phyloP scores from a whole-genome alignment of 2,888 invertebrate genomes.

The Elysia crispata region DNA sequence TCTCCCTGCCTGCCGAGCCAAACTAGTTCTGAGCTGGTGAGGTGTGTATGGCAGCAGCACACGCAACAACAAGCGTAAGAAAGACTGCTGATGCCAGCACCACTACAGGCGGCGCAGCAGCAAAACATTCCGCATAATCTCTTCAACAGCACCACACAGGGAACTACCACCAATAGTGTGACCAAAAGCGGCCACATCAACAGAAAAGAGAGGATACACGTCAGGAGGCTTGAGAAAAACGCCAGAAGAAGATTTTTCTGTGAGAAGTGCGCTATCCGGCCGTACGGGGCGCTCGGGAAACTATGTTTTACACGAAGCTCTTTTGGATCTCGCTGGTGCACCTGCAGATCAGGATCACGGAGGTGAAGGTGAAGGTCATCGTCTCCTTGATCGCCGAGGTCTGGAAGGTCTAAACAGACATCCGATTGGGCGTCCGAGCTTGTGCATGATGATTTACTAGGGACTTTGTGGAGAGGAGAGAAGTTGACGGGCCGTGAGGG shows the following conservation, averaged over 20 bases:
- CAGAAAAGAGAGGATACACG: conserved; percentile 75
- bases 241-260: conserved; percentile 75
- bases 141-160: conserved; percentile 72
- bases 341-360: neutral
- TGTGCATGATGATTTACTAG: conserved; percentile 49
- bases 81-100: no score
- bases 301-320: conserved; percentile 50
- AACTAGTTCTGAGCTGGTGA: conserved; percentile 78
- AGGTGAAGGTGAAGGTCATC: conserved; percentile 29
- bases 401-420: conserved; percentile 52
- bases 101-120: conserved; percentile 59
- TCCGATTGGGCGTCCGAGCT: conserved; percentile 52
- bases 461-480: conserved; percentile 43
- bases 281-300: conserved; percentile 76
- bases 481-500: neutral
- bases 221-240: conserved; percentile 65
- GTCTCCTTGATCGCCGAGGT: conserved; percentile 38
- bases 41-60: conserved; percentile 71
- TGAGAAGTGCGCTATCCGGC: conserved; percentile 76
- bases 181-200: conserved; percentile 78
- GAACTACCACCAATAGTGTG: conserved; percentile 76
- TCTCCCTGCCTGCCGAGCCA: conserved; percentile 71
- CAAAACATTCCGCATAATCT: conserved; percentile 70
- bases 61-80: conserved; percentile 61
- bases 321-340: neutral